These are phyloP conservation scores for Drosophila aldrichi DNA, from an alignment of 2,888 invertebrate species.

Conservation along the genomic window DNA sequence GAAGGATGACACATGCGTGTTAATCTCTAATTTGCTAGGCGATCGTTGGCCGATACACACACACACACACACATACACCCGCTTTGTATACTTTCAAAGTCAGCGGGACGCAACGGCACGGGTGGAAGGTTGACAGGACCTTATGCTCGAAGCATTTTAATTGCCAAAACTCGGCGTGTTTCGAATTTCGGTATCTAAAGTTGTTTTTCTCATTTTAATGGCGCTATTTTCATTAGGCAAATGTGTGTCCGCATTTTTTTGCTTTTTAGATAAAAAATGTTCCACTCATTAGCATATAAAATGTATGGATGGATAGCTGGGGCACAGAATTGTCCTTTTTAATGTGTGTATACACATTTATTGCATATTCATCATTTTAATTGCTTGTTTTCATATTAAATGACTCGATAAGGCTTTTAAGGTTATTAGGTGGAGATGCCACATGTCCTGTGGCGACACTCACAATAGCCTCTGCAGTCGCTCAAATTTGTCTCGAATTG, in stretches of 20 bases:
- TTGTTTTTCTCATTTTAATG: slow-evolving; percentile 82
- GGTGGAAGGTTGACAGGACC: slow-evolving; percentile 46
- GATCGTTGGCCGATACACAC: slow-evolving; percentile 49
- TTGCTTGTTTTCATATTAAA: slow-evolving; percentile 77
- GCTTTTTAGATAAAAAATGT: slow-evolving; percentile 69
- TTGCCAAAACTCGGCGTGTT: slow-evolving; percentile 79
- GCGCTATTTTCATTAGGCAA: slow-evolving; percentile 82
- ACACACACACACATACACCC: slow-evolving; percentile 2
- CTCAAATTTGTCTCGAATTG: slow-evolving; percentile 5
- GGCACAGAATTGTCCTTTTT: slow-evolving; percentile 53
- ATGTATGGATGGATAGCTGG: slow-evolving; percentile 50
- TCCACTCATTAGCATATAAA: slow-evolving; percentile 79
- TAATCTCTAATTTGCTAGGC: slow-evolving; percentile 81
- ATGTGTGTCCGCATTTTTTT: slow-evolving; percentile 72
- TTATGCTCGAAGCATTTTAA: slow-evolving; percentile 77
- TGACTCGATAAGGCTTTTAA: slow-evolving; percentile 82
- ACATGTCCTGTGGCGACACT: slow-evolving; percentile 46
- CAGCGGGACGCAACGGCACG: slow-evolving; percentile 40
- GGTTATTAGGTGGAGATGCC: slow-evolving; percentile 63
- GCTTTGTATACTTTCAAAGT: slow-evolving; percentile 14
- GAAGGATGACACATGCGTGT: slow-evolving; percentile 80
- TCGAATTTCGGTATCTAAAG: slow-evolving; percentile 79
- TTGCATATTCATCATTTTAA: slow-evolving; percentile 81
- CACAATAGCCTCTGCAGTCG: slow-evolving; percentile 19
- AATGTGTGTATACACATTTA: slow-evolving; percentile 67